Evolutionary conservation across 2,113 vertebrate genomes (phyloP).

Genomic region (Sardina pilchardus): DNA sequence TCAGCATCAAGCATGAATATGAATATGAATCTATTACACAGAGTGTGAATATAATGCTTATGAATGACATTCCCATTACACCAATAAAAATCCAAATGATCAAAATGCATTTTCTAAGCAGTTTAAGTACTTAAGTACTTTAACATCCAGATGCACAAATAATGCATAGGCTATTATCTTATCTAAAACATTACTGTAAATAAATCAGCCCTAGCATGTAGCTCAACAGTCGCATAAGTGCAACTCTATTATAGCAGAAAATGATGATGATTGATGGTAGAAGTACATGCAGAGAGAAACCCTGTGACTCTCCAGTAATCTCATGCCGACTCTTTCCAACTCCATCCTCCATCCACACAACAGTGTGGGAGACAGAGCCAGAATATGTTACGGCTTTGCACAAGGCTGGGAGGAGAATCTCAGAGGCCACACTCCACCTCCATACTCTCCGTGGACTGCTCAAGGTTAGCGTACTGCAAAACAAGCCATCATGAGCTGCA

Average conservation of each 20-base stretch:
- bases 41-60: neutral
- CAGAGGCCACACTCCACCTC: constrained; percentile 28
- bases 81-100: neutral
- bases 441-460: constrained; percentile 21
- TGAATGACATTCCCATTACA: neutral
- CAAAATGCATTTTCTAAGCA: neutral
- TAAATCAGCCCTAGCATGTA: neutral
- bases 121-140: no score
- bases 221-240: no score
- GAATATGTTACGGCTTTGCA: neutral
- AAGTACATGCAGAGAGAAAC: neutral
- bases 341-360: neutral
- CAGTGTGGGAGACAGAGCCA: neutral
- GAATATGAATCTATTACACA: no score
- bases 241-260: neutral
- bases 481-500: neutral
- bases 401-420: constrained; percentile 21
- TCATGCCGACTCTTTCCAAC: neutral
- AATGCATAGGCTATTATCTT: neutral
- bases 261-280: neutral
- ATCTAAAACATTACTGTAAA: neutral
- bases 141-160: neutral
- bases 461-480: constrained; percentile 28
- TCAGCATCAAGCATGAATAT: neutral
- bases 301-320: neutral